Evolutionary conservation across 2,888 invertebrate species (phyloP).

Genomic region (Chorisops tibialis): DNA sequence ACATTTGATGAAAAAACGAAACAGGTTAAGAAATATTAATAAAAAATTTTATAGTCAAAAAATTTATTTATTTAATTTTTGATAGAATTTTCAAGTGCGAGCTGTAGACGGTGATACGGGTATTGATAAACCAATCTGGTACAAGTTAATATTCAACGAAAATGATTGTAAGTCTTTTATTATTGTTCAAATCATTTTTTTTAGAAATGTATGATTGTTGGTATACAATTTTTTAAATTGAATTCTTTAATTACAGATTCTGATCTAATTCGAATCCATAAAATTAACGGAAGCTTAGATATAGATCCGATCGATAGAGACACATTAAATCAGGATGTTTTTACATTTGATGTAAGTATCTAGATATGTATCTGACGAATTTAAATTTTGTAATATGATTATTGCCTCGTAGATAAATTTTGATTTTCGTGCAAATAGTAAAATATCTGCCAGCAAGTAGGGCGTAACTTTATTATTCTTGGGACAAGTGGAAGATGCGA

Average conservation of each 20-base stretch:
- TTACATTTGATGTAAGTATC: constrained; percentile 45
- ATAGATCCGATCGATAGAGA: constrained; percentile 53
- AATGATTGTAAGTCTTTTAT: constrained; percentile 31
- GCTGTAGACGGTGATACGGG: constrained; percentile 64
- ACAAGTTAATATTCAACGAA: constrained; percentile 51
- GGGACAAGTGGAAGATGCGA: too few species aligned
- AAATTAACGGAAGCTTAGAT: constrained; percentile 36
- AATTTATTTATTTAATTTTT: constrained; percentile 9
- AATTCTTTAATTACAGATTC: constrained; percentile 33
- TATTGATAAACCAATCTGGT: constrained; percentile 56
- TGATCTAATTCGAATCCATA: constrained; percentile 34
- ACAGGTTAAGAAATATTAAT: constrained; percentile 38
- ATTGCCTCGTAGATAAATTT: too few species aligned
- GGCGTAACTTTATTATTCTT: too few species aligned
- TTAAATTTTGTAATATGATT: too few species aligned
- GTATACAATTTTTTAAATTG: neutral
- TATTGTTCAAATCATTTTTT: neutral
- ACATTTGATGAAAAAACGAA: constrained; percentile 57
- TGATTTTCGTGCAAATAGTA: too few species aligned
- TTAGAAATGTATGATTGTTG: constrained; percentile 43
- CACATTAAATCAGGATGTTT: constrained; percentile 51
- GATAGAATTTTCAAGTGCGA: constrained; percentile 52
- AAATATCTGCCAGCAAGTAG: too few species aligned
- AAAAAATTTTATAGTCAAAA: constrained; percentile 1
- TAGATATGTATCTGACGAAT: too few species aligned